Evolutionary conservation across 2,888 invertebrate species (phyloP).

Genomic region (Dolomedes plantarius): DNA sequence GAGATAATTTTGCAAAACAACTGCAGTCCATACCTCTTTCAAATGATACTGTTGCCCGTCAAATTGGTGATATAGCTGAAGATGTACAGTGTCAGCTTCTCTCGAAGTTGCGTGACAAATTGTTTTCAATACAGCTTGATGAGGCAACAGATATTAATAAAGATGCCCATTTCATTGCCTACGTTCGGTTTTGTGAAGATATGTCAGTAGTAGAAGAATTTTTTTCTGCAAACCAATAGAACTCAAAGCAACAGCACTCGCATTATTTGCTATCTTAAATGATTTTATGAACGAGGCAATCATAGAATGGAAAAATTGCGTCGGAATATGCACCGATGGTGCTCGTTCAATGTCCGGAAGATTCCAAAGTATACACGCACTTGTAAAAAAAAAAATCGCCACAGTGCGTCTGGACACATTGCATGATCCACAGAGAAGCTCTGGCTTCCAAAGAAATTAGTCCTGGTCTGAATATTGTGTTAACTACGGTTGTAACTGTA

Average conservation of each 20-base stretch:
- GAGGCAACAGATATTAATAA: conserved; percentile 39
- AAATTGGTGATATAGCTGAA: conserved; percentile 38
- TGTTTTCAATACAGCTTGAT: conserved; percentile 20
- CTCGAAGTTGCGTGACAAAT: conserved; percentile 3
- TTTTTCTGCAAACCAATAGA: no score
- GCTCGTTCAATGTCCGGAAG: conserved; percentile 47
- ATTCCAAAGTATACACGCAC: conserved; percentile 42
- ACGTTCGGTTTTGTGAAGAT: conserved; percentile 33
- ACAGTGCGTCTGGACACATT: no score
- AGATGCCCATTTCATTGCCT: conserved; percentile 34
- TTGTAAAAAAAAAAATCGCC: conserved; percentile 11
- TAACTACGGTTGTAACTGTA: conserved; percentile 18
- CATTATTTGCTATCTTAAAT: no score
- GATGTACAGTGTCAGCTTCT: conserved; percentile 41
- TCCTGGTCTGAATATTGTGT: conserved; percentile 10
- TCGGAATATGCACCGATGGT: conserved; percentile 56
- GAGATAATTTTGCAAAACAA: conserved; percentile 20
- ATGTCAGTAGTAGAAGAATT: conserved; percentile 32
- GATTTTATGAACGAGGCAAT: conserved; percentile 48
- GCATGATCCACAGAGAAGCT: conserved; percentile 20
- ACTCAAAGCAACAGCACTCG: no score
- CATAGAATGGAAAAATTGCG: conserved; percentile 55
- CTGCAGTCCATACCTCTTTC: conserved; percentile 25
- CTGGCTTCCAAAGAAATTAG: conserved; percentile 17
- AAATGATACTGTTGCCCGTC: conserved; percentile 43